A percentile compares a stretch with the other conserved stretches of the same genome.
These are phyloP conservation scores for Hirtodrosophila histrioides DNA, from an alignment of 2,888 invertebrate genomes.

Conservation along the genomic window DNA sequence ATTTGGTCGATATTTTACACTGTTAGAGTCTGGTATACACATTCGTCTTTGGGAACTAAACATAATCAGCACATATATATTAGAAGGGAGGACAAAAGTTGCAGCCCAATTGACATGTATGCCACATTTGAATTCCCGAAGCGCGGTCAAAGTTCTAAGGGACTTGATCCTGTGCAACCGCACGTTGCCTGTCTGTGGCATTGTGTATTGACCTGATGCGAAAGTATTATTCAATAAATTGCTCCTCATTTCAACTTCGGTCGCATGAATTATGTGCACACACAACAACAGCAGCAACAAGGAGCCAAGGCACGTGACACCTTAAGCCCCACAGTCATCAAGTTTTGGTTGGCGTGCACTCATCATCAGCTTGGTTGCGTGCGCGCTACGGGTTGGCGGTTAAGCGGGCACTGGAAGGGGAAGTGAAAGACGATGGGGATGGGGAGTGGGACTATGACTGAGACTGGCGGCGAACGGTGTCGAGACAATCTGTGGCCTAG, in stretches of 20 bases:
- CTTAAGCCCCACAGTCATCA: conserved; percentile 61
- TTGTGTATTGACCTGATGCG: conserved; percentile 46
- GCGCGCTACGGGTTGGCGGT: conserved; percentile 34
- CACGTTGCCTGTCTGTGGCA: not conserved
- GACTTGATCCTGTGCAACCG: conserved; percentile 5
- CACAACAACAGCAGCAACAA: conserved; percentile 26
- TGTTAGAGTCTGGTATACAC: too few relatives aligned
- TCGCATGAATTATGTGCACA: conserved; percentile 72
- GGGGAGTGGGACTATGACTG: conserved; percentile 2
- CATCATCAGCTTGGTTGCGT: conserved; percentile 73
- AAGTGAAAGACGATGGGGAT: conserved; percentile 2
- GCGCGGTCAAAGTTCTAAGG: conserved; percentile 21
- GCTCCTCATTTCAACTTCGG: conserved; percentile 65
- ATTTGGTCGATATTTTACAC: too few relatives aligned
- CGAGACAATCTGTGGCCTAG: conserved; percentile 79
- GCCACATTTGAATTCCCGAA: conserved; percentile 6
- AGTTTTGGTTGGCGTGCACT: conserved; percentile 67
- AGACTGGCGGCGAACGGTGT: conserved; percentile 42
- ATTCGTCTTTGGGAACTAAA: too few relatives aligned
- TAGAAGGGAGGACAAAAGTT: not conserved
- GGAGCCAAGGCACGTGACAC: conserved; percentile 66
- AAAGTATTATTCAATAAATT: conserved; percentile 79
- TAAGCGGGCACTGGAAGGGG: not conserved
- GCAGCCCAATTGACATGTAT: conserved; percentile 7
- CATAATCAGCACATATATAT: not conserved